Conservation (phyloP, 2,888 invertebrate genomes). For the Liodrosophila aerea region DNA sequence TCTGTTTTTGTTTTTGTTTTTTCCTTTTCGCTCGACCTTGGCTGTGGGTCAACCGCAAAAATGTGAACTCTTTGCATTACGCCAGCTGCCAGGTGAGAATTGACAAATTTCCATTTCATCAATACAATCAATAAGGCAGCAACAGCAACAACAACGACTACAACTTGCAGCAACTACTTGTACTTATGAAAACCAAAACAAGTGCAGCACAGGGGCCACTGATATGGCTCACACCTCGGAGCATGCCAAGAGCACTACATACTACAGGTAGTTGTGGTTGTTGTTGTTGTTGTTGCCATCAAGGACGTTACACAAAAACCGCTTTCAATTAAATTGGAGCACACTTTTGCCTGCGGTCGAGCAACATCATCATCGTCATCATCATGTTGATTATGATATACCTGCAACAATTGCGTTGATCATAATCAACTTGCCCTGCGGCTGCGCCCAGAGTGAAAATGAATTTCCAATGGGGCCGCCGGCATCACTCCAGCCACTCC, state of each 20-base stretch:
- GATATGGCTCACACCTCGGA: conserved; percentile 43
- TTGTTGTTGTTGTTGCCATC: conserved; percentile 43
- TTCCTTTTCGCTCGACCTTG: conserved; percentile 57
- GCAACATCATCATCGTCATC: conserved; percentile 38
- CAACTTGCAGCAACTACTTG: conserved; percentile 6
- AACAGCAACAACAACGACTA: conserved; percentile 16
- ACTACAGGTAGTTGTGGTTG: conserved; percentile 22
- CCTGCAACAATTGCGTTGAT: conserved; percentile 1
- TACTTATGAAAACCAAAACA: too few relatives aligned
- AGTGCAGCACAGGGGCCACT: background rate
- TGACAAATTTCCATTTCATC: conserved; percentile 77
- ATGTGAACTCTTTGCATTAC: background rate
- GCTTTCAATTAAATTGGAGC: conserved; percentile 80
- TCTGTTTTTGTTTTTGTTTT: conserved; percentile 1
- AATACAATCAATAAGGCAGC: conserved; percentile 65
- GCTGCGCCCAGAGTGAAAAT: conserved; percentile 75
- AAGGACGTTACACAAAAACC: conserved; percentile 71
- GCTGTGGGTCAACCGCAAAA: conserved; percentile 43
- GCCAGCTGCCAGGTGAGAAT: conserved; percentile 70
- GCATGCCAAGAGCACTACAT: conserved; percentile 30
- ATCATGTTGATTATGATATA: conserved; percentile 5
- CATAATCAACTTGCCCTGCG: conserved; percentile 47
- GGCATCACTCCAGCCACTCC: conserved; percentile 27
- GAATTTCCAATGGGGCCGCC: conserved; percentile 61
- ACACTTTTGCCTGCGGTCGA: conserved; percentile 79